A percentile compares a stretch with the other conserved stretches of the same genome.
phyloP scores from a whole-genome alignment of 2,797 vertebrate genomes.

The Lophotriccus pileatus region DNA sequence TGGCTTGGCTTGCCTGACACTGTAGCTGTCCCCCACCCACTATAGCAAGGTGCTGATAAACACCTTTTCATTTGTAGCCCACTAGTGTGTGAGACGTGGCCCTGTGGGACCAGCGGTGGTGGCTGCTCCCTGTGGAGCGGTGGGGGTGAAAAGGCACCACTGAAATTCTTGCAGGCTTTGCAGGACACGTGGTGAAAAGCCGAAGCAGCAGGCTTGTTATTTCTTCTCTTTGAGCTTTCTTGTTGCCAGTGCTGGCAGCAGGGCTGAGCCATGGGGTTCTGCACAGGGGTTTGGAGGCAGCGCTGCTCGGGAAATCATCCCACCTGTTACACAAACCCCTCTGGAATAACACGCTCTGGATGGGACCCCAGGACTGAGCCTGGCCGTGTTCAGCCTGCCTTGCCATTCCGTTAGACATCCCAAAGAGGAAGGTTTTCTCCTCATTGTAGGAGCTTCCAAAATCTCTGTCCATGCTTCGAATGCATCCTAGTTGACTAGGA shows the following conservation, averaged over 20 bases:
- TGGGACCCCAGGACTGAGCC: background rate
- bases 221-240: background rate
- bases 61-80: background rate
- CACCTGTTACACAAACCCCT: background rate
- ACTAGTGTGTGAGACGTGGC: background rate
- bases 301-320: background rate
- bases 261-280: background rate
- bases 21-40: background rate
- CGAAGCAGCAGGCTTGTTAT: background rate
- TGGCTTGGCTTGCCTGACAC: background rate
- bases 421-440: background rate
- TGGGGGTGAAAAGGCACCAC: background rate
- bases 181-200: constrained; percentile 19
- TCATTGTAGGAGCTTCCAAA: background rate
- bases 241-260: background rate
- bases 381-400: accelerated
- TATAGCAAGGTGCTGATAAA: background rate
- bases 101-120: background rate
- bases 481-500: background rate
- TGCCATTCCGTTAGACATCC: background rate
- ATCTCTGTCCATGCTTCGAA: background rate
- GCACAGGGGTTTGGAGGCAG: background rate
- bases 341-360: background rate
- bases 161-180: constrained; percentile 32
- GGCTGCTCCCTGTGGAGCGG: background rate